Evolutionary conservation across 2,888 invertebrate genomes (phyloP), one percentile per base, ranked within the genome.

Genomic region (Nebria brevicollis): DNA sequence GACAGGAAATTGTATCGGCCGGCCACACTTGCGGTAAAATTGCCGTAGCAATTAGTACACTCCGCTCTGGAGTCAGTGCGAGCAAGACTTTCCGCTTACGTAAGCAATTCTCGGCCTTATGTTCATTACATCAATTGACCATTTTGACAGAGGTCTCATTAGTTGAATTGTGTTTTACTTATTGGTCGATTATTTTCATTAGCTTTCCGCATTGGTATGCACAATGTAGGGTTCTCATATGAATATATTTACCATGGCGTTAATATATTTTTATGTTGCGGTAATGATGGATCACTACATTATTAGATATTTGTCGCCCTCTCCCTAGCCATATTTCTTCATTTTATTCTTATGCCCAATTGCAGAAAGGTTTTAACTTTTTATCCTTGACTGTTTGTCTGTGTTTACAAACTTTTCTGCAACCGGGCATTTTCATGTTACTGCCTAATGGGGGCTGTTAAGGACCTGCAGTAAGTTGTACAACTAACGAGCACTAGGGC

Each of bases 21-120:
- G 80, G 80, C 80, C 80, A 80, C 80, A 80, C 80, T 80, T 80
- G 80, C 80, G 80, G 80, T 80, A 80, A 80, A 80, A 80, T 80
- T 80, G 80, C 80, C 80, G 34, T 26, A 75, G 80, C 80, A 80
- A 80, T 80, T 80, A 80, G 80, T 80, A 70, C 72, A 42, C 43
- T 20, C 20, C 10, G 20, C 10, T 34, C 34, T 8, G 68, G 11
- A 54, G 54, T 26, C 34, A 42, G 15, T n/a, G 13, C 10, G 78
- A 64, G 64, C 20, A 42, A n/a, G 72, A 66, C 54, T 43, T 26
- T 74, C 42, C 77, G 72, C 74, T 66, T 11, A 66, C 41, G 68
- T 15, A 26, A 54, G 70, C 75, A 41, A 43, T 72, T 70, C 70
- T 70, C 70, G 34, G 25, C 70, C 70, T 70, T 70, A 70, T 25